Evolutionary conservation across 2,113 vertebrate species (phyloP).

Genomic region (Psilopogon haemacephalus): DNA sequence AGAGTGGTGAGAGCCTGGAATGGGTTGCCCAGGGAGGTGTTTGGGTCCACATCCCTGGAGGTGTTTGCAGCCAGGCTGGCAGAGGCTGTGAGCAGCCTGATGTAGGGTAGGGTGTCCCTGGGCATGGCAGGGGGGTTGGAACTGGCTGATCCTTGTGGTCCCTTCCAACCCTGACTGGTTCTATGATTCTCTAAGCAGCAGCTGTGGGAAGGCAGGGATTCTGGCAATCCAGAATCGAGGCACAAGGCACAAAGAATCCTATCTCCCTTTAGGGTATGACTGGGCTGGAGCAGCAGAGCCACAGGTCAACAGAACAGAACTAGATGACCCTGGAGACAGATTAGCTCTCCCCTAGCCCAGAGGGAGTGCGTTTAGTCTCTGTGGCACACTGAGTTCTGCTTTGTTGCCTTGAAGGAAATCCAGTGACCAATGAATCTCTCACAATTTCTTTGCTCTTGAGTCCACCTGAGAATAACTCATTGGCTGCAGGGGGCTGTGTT

Average conservation of each 20-base stretch:
- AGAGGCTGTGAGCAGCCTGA: too few relatives aligned
- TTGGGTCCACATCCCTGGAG: too few relatives aligned
- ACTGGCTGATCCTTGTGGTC: too few relatives aligned
- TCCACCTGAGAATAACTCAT: too few relatives aligned
- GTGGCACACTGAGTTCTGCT: neutral
- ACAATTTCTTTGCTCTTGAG: neutral
- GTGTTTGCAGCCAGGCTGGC: too few relatives aligned
- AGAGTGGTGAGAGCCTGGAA: too few relatives aligned
- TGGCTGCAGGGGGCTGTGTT: neutral
- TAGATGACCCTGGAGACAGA: neutral
- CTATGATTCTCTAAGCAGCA: too few relatives aligned
- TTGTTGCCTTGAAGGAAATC: neutral
- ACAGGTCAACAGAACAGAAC: neutral
- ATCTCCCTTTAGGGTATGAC: neutral
- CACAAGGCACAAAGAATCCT: neutral
- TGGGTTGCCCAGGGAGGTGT: too few relatives aligned
- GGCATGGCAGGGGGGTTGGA: too few relatives aligned
- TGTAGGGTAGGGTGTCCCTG: too few relatives aligned
- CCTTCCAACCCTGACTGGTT: too few relatives aligned
- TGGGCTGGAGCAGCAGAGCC: neutral
- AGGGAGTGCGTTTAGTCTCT: neutral
- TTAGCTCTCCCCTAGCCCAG: neutral
- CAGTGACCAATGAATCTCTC: neutral
- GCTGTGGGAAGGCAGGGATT: neutral
- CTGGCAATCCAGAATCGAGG: neutral